Base-by-base conservation (phyloP, 2,888 invertebrate species). In the Frankliniella fusca region DNA sequence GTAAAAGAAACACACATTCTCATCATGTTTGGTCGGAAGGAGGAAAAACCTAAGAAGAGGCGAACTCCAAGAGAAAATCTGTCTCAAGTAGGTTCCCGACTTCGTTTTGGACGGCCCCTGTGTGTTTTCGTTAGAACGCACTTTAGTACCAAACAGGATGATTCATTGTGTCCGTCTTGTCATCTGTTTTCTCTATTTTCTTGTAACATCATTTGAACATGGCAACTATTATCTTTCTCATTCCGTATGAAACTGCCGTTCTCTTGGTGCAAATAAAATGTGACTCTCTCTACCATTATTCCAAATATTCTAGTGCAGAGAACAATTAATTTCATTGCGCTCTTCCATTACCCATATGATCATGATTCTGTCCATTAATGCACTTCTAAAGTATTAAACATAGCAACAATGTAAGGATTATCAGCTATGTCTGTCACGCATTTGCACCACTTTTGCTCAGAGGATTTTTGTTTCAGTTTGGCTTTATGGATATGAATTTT, bases 401-500 rank as follows among this genome's bases (percentile, higher is more conserved):
- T 2, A 54, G 12, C 18, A 7, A 0, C 3, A 7, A 7, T 18
- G 10, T 61, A 20, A 18, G 7, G 18, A n/a, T 10, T 8, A 23
- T 27, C 9, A 27, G 27, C 23, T 9, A 5, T 23, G 27, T 76
- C 12, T 12, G 7, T 76, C 27, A 27, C 27, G 8, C 27, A 27
- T 10, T 23, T 76, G 54, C 12, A 76, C 8, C 27, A 12, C 8
- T 27, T 23, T 76, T 61, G n/a, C 18, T 15, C 5, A 61, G 0
- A 61, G 1, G 8, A 12, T 76, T 76, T 76, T 76, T 70, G 70
- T 70, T 84, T 83, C 86, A 95, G 95, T 94, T 92, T 90, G 95
- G 95, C 7, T 89, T 95, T 82, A 91, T 94, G 86, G 93, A 95
- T 87, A 91, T 95, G 48, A 85, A 85, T 83, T 38, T 86, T 84